Conservation (phyloP, 2,888 invertebrate genomes). For the Trachelus troglodyta region DNA sequence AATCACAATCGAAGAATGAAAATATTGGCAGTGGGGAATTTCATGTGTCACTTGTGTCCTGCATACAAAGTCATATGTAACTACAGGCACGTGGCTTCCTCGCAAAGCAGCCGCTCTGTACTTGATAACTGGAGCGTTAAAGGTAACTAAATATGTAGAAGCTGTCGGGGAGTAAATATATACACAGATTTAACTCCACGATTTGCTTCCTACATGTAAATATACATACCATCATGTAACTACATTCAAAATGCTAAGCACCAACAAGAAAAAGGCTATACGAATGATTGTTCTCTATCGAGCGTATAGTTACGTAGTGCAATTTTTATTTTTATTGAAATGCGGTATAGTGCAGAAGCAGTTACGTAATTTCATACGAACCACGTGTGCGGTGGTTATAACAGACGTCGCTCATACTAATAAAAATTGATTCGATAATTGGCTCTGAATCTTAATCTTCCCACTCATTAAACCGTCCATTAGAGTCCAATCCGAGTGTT, state of each 20-base stretch:
- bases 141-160: conserved; percentile 2
- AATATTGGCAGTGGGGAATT: neutral
- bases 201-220: neutral
- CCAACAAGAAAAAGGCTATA: neutral
- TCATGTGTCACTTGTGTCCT: neutral
- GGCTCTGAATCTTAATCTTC: conserved; percentile 8
- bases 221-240: neutral
- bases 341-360: neutral
- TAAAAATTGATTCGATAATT: conserved; percentile 7
- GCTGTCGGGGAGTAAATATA: neutral
- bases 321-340: neutral
- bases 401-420: neutral
- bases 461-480: conserved; percentile 1
- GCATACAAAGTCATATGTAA: neutral
- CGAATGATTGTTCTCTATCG: neutral
- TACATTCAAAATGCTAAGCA: neutral
- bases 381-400: neutral
- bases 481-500: neutral
- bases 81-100: neutral
- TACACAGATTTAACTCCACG: neutral
- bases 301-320: neutral
- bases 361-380: neutral
- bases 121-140: conserved; percentile 10
- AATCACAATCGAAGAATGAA: conserved; percentile 1
- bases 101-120: neutral